Percentiles rank a stretch among this genome's conserved stretches.
Evolutionary conservation across 2,888 invertebrate genomes (phyloP).

Genomic region (Luperina nickerlii): DNA sequence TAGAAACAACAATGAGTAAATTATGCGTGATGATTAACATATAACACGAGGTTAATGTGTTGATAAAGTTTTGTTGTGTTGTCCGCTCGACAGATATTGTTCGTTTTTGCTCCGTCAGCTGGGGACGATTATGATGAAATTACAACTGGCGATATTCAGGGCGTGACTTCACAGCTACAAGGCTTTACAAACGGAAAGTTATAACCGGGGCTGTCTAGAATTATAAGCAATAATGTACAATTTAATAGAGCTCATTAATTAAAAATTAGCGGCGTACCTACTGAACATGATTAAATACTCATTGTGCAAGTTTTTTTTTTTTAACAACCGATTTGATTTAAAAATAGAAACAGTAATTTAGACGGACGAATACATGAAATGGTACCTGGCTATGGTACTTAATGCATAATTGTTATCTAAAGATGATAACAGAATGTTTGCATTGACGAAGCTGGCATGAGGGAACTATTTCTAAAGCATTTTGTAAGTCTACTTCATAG

Average conservation of each 20-base stretch:
- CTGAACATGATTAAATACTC: constrained; percentile 4
- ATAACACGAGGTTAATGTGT: constrained; percentile 34
- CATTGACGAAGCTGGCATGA: constrained; percentile 9
- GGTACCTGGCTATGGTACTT: not conserved
- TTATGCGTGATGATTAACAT: constrained; percentile 41
- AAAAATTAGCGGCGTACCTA: constrained; percentile 3
- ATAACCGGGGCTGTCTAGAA: constrained; percentile 59
- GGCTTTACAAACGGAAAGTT: constrained; percentile 77
- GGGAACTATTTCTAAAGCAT: not conserved
- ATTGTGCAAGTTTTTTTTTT: not conserved
- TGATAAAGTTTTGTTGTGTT: constrained; percentile 26
- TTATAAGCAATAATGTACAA: constrained; percentile 50
- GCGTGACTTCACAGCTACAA: constrained; percentile 78
- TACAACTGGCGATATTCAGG: constrained; percentile 77
- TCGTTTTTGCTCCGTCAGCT: constrained; percentile 49
- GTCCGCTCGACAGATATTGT: constrained; percentile 33
- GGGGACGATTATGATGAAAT: constrained; percentile 71
- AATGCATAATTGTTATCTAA: constrained; percentile 1
- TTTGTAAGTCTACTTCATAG: not conserved
- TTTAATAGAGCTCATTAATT: constrained; percentile 41
- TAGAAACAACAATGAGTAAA: constrained; percentile 19
- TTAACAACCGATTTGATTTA: not conserved
- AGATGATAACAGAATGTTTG: constrained; percentile 26
- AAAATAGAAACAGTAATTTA: not conserved
- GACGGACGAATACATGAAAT: not conserved